A percentile compares a stretch with the other conserved stretches of the same genome.
Evolutionary conservation across 2,888 invertebrate genomes (phyloP).

Genomic region (Ischnura elegans): DNA sequence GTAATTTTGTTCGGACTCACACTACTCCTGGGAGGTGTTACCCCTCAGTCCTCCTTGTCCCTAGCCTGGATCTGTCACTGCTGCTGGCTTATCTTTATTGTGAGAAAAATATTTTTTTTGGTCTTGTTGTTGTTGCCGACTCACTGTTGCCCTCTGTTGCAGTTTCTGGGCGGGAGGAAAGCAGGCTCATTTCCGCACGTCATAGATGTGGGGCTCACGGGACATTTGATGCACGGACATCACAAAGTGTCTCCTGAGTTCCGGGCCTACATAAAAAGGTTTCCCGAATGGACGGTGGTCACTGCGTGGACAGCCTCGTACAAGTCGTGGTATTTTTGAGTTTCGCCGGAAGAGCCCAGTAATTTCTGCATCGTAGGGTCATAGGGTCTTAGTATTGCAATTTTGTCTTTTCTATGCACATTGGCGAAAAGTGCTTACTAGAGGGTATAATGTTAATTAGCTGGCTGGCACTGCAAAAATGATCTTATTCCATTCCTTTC

Average conservation of each 20-base stretch:
- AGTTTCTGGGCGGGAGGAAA: conserved; percentile 75
- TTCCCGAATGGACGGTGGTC: conserved; percentile 84
- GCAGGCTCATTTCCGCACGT: conserved; percentile 3
- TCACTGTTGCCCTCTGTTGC: conserved; percentile 70
- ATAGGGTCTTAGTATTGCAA: background rate
- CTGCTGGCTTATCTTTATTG: too few relatives aligned
- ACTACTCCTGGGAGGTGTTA: too few relatives aligned
- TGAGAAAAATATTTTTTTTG: too few relatives aligned
- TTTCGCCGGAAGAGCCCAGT: background rate
- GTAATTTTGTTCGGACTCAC: too few relatives aligned
- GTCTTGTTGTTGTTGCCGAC: too few relatives aligned
- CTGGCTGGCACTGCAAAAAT: background rate
- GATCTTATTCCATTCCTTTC: background rate
- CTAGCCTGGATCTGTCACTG: too few relatives aligned
- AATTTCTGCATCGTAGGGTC: background rate
- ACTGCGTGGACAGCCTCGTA: conserved; percentile 86
- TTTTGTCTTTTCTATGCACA: background rate
- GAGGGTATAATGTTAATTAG: background rate
- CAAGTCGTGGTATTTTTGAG: conserved; percentile 82
- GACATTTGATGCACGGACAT: conserved; percentile 77
- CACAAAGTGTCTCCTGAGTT: conserved; percentile 80
- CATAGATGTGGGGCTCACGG: conserved; percentile 72
- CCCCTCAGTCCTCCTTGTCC: too few relatives aligned
- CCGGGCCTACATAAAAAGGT: conserved; percentile 80
- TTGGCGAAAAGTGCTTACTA: conserved; percentile 64